phyloP scores from a whole-genome alignment of 2,797 vertebrate species.

The Serranus cabrilla region DNA sequence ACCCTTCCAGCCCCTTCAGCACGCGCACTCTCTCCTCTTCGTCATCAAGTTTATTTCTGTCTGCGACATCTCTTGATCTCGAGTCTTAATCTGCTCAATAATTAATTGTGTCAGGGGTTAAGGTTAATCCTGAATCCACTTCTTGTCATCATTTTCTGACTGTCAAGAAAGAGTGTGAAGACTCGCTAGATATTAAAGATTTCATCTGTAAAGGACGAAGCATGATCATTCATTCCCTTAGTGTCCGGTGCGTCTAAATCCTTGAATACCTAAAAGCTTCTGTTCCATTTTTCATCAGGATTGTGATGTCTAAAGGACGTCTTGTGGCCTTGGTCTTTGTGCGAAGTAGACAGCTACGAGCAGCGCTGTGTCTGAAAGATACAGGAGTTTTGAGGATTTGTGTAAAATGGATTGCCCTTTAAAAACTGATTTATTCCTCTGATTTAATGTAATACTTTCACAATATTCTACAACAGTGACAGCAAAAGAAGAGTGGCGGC shows the following conservation, averaged over 20 bases:
- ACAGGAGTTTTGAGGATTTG: conserved; percentile 21
- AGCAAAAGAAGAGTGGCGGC: no score
- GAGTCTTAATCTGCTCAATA: conserved; percentile 55
- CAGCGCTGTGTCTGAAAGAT: conserved; percentile 15
- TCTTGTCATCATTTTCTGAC: conserved; percentile 5
- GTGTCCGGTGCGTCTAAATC: conserved; percentile 4
- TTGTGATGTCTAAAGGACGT: not conserved
- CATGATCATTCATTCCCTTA: not conserved
- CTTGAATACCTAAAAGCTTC: conserved; percentile 4
- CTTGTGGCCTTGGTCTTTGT: not conserved
- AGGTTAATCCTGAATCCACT: conserved; percentile 45
- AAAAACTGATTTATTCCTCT: conserved; percentile 15
- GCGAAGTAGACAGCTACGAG: not conserved
- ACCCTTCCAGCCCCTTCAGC: conserved; percentile 10
- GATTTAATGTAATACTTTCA: conserved; percentile 4
- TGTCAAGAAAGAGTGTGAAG: not conserved
- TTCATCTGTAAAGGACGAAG: not conserved
- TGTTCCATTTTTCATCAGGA: conserved; percentile 16
- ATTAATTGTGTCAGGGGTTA: conserved; percentile 46
- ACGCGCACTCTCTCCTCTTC: no score
- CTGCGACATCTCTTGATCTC: conserved; percentile 44
- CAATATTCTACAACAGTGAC: not conserved
- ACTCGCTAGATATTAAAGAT: not conserved
- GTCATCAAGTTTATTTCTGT: conserved; percentile 45
- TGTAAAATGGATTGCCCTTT: conserved; percentile 31